These are phyloP conservation scores for Labrus mixtus DNA, from an alignment of 2,113 vertebrate species.

Conservation along the genomic window DNA sequence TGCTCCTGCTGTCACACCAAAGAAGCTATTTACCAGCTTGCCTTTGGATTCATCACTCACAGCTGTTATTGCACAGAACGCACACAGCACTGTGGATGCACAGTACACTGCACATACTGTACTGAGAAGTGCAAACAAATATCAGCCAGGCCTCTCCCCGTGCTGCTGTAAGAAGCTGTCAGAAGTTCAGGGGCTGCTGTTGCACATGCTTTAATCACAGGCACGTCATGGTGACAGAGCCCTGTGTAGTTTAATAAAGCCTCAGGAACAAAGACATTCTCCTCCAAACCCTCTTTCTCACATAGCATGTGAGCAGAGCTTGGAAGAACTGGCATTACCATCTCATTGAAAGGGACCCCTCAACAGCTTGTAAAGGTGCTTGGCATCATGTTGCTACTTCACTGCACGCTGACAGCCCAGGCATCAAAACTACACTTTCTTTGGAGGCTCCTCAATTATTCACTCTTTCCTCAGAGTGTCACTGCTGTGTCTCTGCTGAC, in stretches of 20 bases:
- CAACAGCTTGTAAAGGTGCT: conserved; percentile 62
- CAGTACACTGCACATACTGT: conserved; percentile 3
- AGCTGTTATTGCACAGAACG: conserved; percentile 27
- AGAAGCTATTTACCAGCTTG: conserved; percentile 31
- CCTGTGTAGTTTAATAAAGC: conserved; percentile 67
- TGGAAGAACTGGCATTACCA: conserved; percentile 61
- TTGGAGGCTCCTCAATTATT: conserved; percentile 76
- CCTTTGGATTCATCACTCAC: conserved; percentile 32
- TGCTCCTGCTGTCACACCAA: conserved; percentile 5
- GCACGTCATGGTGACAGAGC: conserved; percentile 64
- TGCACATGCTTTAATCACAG: conserved; percentile 68
- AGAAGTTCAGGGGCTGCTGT: conserved; percentile 48
- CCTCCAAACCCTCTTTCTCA: conserved; percentile 51
- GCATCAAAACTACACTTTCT: conserved; percentile 59
- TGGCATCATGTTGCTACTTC: conserved; percentile 55
- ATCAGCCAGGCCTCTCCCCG: conserved; percentile 33
- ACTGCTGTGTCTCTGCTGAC: conserved; percentile 48
- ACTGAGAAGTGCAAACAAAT: conserved; percentile 42
- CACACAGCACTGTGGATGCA: conserved; percentile 23
- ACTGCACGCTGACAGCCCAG: conserved; percentile 60
- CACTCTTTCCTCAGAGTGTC: conserved; percentile 61
- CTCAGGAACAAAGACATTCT: conserved; percentile 55
- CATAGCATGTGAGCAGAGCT: conserved; percentile 1
- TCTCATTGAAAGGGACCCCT: conserved; percentile 59
- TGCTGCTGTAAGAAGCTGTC: conserved; percentile 46